Conservation (phyloP, 2,888 invertebrate genomes). For the Acrobasis suavella region DNA sequence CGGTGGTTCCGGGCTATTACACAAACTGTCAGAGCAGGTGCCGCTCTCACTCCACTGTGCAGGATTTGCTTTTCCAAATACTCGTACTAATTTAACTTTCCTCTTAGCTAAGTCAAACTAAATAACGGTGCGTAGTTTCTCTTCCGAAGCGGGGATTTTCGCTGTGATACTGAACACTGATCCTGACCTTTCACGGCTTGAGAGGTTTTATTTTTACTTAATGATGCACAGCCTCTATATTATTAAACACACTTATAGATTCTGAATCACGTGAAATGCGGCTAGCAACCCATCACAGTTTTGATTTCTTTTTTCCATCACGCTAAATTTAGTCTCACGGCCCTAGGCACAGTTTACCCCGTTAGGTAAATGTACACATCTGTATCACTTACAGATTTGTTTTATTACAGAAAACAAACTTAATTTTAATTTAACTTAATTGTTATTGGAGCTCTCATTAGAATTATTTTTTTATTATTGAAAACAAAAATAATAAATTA, state of each 20-base stretch:
- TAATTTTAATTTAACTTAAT: no score
- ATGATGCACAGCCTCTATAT: no score
- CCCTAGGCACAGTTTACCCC: no score
- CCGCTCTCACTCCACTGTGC: conserved; percentile 55
- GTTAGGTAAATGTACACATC: no score
- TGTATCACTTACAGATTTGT: no score
- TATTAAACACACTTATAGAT: no score
- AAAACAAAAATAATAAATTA: background rate
- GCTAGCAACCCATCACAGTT: no score
- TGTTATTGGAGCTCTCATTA: background rate
- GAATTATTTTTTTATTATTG: background rate
- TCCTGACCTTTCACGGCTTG: background rate
- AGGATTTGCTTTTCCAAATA: conserved; percentile 74
- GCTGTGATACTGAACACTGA: background rate
- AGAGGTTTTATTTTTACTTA: no score
- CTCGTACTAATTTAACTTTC: conserved; percentile 75
- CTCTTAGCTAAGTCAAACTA: conserved; percentile 65
- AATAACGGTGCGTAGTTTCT: conserved; percentile 46
- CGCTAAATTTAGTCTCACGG: no score
- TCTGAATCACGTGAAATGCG: no score
- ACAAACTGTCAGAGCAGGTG: conserved; percentile 78
- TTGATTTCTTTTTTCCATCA: no score
- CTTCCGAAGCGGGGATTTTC: background rate
- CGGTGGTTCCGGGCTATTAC: conserved; percentile 77
- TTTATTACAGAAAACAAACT: no score